Percentiles rank a stretch among this genome's conserved stretches.
phyloP scores from a whole-genome alignment of 1,140 invertebrate species.

The Stenopsyche tienmushanensis region DNA sequence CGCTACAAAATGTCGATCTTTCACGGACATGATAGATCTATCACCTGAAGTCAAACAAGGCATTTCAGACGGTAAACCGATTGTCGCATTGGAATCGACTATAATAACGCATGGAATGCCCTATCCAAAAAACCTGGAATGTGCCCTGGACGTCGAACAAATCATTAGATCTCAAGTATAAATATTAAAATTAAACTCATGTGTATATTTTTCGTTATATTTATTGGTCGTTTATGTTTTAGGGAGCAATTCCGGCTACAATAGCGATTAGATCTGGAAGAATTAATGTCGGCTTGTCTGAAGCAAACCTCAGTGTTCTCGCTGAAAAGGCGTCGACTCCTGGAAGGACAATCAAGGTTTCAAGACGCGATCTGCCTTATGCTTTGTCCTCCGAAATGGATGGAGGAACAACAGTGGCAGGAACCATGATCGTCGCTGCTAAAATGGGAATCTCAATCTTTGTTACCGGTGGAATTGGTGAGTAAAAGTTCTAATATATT shows the following conservation, averaged over 20 bases:
- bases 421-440: conserved; percentile 85
- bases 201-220: not conserved
- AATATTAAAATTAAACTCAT: not conserved
- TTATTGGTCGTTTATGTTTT: conserved; percentile 32
- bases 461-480: conserved; percentile 80
- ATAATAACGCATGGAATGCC: conserved; percentile 99
- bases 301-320: conserved; percentile 64
- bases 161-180: conserved; percentile 69
- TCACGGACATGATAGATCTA: too few relatives aligned
- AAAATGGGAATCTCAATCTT: conserved; percentile 86
- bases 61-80: conserved; percentile 60
- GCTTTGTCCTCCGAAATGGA: conserved; percentile 69
- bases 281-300: conserved; percentile 76
- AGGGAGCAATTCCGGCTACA: conserved; percentile 92
- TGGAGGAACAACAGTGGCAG: conserved; percentile 96
- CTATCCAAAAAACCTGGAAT: conserved; percentile 87
- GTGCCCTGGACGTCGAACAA: conserved; percentile 79
- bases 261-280: conserved; percentile 85
- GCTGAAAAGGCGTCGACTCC: conserved; percentile 54
- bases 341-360: conserved; percentile 69
- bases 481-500: conserved; percentile 28
- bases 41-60: conserved; percentile 59
- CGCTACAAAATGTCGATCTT: too few relatives aligned
- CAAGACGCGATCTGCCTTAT: conserved; percentile 82
- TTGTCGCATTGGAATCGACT: conserved; percentile 95